These are phyloP conservation scores for Takifugu bimaculatus DNA, from an alignment of 2,113 vertebrate genomes.

Conservation along the genomic window DNA sequence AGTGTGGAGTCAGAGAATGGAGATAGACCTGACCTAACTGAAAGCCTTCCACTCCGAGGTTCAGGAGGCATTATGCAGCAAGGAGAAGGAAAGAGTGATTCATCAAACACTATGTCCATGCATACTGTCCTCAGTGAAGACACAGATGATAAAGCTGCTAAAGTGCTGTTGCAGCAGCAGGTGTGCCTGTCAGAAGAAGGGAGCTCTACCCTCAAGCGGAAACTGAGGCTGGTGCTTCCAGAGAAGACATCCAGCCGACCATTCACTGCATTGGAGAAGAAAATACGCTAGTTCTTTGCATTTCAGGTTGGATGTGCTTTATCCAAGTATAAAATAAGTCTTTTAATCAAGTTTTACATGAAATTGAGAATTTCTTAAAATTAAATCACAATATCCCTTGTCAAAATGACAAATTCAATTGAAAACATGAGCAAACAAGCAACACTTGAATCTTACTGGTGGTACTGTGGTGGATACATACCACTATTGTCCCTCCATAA, in stretches of 20 bases:
- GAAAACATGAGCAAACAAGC: no score
- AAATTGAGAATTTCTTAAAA: no score
- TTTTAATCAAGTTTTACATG: no score
- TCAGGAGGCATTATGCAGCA: constrained; percentile 14
- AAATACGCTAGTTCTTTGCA: constrained; percentile 60
- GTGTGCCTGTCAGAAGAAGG: constrained; percentile 62
- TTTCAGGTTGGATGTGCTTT: neutral
- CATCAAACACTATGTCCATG: constrained; percentile 1
- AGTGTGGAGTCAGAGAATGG: constrained; percentile 15
- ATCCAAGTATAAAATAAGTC: no score
- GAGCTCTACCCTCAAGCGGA: constrained; percentile 66
- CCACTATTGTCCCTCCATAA: no score
- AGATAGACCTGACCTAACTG: neutral
- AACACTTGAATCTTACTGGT: no score
- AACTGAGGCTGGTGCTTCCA: constrained; percentile 67
- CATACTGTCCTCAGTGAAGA: constrained; percentile 19
- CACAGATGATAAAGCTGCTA: neutral
- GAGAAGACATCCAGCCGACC: constrained; percentile 66
- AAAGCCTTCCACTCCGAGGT: neutral
- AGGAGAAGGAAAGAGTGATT: constrained; percentile 9
- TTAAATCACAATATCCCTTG: no score
- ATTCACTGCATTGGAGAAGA: constrained; percentile 65
- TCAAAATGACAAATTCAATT: no score
- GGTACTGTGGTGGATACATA: no score
- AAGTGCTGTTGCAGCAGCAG: constrained; percentile 54